A percentile compares a stretch with the other conserved stretches of the same genome.
phyloP scores from a whole-genome alignment of 2,113 vertebrate species.

The Cynoglossus semilaevis region DNA sequence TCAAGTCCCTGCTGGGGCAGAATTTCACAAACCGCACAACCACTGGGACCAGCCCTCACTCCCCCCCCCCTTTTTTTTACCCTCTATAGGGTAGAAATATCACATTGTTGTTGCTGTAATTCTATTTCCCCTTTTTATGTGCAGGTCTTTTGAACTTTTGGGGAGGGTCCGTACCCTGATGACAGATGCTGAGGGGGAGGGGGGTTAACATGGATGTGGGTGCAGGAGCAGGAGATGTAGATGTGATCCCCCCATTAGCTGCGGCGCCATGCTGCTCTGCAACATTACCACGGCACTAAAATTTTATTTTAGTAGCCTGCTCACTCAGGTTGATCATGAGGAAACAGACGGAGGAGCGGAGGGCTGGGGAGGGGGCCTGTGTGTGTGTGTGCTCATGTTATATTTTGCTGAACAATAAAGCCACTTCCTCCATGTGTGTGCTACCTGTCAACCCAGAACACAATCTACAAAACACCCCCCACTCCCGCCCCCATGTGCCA shows the following conservation, averaged over 20 bases:
- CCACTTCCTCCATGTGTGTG: conserved; percentile 42
- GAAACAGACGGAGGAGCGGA: not conserved
- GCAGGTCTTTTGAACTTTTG: conserved; percentile 56
- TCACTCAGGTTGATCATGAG: conserved; percentile 66
- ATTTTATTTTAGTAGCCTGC: conserved; percentile 73
- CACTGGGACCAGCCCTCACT: conserved; percentile 32
- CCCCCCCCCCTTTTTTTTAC: conserved; percentile 15
- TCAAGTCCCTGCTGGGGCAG: conserved; percentile 10
- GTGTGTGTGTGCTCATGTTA: conserved; percentile 24
- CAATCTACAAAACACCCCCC: conserved; percentile 60
- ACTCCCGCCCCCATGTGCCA: conserved; percentile 22
- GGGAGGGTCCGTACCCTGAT: conserved; percentile 39
- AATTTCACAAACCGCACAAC: conserved; percentile 36
- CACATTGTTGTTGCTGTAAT: conserved; percentile 58
- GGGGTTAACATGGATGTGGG: conserved; percentile 38
- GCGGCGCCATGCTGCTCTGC: conserved; percentile 64
- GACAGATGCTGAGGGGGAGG: conserved; percentile 37
- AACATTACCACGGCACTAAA: conserved; percentile 75
- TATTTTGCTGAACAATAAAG: conserved; percentile 52
- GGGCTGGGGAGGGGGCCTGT: conserved; percentile 5
- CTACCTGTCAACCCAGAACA: conserved; percentile 59
- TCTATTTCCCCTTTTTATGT: conserved; percentile 49
- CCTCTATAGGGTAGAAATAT: conserved; percentile 44
- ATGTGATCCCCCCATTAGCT: conserved; percentile 65
- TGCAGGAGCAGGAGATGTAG: conserved; percentile 44